Conservation (phyloP, 2,797 vertebrate genomes). For the Peromyscus attwateri region DNA sequence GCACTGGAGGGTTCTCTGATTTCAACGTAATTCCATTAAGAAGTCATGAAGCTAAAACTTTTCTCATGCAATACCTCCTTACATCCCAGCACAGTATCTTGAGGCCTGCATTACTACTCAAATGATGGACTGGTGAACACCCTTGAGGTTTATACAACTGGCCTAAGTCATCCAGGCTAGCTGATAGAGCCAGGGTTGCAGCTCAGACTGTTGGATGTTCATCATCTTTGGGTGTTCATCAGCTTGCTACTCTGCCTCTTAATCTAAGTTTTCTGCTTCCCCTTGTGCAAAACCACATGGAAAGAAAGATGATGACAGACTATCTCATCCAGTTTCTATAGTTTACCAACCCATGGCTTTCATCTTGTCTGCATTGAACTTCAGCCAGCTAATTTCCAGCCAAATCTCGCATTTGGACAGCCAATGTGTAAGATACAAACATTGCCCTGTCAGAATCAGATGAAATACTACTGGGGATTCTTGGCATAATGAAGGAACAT, state of each 20-base stretch:
- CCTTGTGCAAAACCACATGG: conserved; percentile 3
- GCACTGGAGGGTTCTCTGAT: neutral
- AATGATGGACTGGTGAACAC: neutral
- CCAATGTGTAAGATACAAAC: conserved; percentile 70
- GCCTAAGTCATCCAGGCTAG: neutral
- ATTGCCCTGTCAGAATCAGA: conserved; percentile 50
- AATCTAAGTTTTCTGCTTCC: neutral
- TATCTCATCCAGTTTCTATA: conserved; percentile 46
- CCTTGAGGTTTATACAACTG: neutral
- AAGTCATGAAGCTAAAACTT: neutral
- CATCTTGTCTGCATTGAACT: conserved; percentile 66
- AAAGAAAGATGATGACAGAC: neutral
- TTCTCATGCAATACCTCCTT: neutral
- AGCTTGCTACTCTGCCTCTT: neutral
- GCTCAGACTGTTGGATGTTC: neutral
- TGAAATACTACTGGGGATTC: conserved; percentile 62
- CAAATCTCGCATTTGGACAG: conserved; percentile 69
- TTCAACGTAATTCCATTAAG: conserved; percentile 25
- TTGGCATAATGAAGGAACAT: conserved; percentile 56
- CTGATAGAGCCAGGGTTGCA: conserved; percentile 28
- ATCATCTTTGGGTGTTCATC: neutral
- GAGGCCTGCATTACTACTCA: neutral
- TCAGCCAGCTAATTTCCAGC: conserved; percentile 67
- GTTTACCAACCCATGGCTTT: conserved; percentile 54
- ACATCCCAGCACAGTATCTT: neutral